A percentile compares a stretch with the other conserved stretches of the same genome.
These are phyloP conservation scores for Apamea crenata DNA, from an alignment of 2,888 invertebrate species.

Conservation along the genomic window DNA sequence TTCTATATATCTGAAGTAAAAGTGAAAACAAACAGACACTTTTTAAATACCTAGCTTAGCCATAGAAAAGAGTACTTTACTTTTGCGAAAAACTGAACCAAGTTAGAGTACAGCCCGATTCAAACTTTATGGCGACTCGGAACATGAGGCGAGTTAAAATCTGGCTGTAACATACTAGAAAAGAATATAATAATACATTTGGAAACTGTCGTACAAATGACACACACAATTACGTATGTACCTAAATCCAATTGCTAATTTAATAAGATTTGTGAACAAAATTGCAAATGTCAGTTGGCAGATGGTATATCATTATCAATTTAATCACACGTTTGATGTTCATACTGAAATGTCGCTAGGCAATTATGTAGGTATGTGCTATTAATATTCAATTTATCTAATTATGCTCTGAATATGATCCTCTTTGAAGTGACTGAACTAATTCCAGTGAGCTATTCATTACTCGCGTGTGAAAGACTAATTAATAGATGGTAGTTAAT, in stretches of 20 bases:
- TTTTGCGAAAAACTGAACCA: neutral
- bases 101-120: neutral
- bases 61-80: neutral
- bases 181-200: too few relatives aligned
- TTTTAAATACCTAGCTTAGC: neutral
- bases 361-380: conserved; percentile 1
- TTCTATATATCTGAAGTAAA: neutral
- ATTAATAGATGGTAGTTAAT: conserved; percentile 38
- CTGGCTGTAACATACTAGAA: too few relatives aligned
- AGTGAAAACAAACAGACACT: neutral
- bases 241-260: neutral
- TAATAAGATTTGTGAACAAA: conserved; percentile 1
- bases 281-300: conserved; percentile 4
- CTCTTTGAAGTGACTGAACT: conserved; percentile 28
- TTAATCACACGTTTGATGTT: conserved; percentile 7
- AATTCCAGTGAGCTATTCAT: conserved; percentile 37
- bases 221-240: neutral
- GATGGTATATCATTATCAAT: neutral
- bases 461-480: conserved; percentile 19
- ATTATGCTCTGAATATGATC: conserved; percentile 34
- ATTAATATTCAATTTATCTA: conserved; percentile 48
- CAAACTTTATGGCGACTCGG: neutral
- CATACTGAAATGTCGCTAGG: neutral
- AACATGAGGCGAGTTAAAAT: neutral
- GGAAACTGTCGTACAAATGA: conserved; percentile 2